phyloP scores from a whole-genome alignment of 2,113 vertebrate species.

The Emydocephalus ijimae region DNA sequence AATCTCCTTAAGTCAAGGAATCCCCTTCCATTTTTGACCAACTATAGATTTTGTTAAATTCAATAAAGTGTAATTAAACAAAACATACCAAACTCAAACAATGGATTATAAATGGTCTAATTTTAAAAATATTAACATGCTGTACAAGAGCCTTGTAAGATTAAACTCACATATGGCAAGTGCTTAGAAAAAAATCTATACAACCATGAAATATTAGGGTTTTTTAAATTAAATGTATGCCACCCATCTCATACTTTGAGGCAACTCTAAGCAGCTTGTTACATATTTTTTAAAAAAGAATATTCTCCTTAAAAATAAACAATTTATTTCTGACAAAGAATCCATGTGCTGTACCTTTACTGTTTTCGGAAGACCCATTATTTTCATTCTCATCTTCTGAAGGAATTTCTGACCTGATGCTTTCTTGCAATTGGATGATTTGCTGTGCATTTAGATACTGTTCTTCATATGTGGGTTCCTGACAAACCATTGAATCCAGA shows the following conservation, averaged over 20 bases:
- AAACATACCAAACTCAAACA: background rate
- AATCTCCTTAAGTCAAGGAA: background rate
- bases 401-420: conserved; percentile 67
- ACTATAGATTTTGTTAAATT: background rate
- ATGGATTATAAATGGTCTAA: background rate
- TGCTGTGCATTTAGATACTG: conserved; percentile 49
- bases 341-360: conserved; percentile 66
- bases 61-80: background rate
- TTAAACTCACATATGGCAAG: background rate
- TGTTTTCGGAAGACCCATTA: conserved; percentile 63
- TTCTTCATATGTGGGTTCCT: conserved; percentile 41
- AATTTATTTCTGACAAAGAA: background rate
- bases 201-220: background rate
- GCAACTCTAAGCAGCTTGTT: background rate
- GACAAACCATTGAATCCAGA: conserved; percentile 63
- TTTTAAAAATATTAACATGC: background rate
- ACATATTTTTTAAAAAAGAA: background rate
- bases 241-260: background rate
- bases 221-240: background rate
- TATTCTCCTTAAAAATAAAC: background rate
- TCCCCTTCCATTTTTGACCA: background rate
- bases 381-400: conserved; percentile 72
- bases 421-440: conserved; percentile 69
- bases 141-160: background rate
- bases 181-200: background rate